phyloP scores from a whole-genome alignment of 2,113 vertebrate genomes.

The Ranitomeya imitator region DNA sequence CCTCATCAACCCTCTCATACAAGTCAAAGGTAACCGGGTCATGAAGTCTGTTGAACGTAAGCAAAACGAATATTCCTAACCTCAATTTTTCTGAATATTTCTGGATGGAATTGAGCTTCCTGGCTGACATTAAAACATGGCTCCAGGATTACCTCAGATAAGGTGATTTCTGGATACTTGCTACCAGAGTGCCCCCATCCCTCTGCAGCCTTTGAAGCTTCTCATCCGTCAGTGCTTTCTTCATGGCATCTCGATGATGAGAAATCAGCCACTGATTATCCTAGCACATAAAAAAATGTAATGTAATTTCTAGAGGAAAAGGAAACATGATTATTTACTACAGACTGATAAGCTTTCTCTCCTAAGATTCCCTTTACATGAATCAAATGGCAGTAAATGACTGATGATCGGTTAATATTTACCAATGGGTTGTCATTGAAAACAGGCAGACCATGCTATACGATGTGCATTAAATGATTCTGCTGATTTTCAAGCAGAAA shows the following conservation, averaged over 20 bases:
- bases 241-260: conserved; percentile 78
- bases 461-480: no score
- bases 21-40: conserved; percentile 64
- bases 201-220: conserved; percentile 80
- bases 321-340: neutral
- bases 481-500: no score
- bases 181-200: conserved; percentile 84
- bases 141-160: conserved; percentile 64
- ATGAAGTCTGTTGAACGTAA: conserved; percentile 61
- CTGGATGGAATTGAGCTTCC: no score
- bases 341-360: neutral
- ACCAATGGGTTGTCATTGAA: no score
- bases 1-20: conserved; percentile 83
- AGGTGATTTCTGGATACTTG: conserved; percentile 72
- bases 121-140: neutral
- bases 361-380: no score
- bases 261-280: conserved; percentile 71
- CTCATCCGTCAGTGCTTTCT: conserved; percentile 80
- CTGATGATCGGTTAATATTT: no score
- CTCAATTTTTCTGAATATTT: neutral
- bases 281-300: conserved; percentile 51
- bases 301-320: neutral
- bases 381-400: no score
- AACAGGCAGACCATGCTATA: no score
- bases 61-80: neutral